Base-by-base conservation (phyloP, 1,140 invertebrate species). In the Drosophila trapezifrons region DNA sequence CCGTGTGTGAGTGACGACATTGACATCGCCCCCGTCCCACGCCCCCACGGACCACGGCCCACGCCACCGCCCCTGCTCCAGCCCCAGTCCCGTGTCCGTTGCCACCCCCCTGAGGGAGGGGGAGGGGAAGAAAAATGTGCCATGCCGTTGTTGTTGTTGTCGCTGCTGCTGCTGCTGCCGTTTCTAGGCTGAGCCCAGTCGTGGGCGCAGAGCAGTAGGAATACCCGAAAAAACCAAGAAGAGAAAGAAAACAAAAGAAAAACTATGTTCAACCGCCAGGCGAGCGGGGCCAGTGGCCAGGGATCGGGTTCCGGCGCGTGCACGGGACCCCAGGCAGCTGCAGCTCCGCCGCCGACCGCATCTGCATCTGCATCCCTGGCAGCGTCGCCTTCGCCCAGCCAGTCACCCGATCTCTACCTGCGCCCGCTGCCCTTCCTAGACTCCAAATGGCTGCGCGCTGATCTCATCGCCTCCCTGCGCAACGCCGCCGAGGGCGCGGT, bases 401-500 rank as follows among this genome's bases (percentile, higher is more conserved):
- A 63, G 10, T 62, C 78, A 3, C 54, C 71, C 37, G 91, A 92
- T 69, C 80, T 92, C 54, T 89, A 90, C 52, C 63, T 92, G 59
- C 87, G 91, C 32, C 90, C 91, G 7, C 47, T 92, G 32, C 90
- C 90, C 18, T 92, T 78, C 56, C 57, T 92, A 45, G 91, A 92
- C 56, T 59, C 65, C 13, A 92, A 92, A 73, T 92, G 91, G 91
- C 67, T 92, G 65, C 80, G 91, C 35, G 91, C 91, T 45, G 91
- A 92, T 91, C 82, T 92, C 63, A 91, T 91, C 37, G 73, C 81
- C 42, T 89, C 81, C 65, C 66, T 92, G 57, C 90, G 91, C 51
- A 90, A 90, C 55, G 62, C 70, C 27, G 76, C 80, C 60, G 80
- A 91, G 47, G 76, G 76, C 15, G 82, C 91, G 8, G 70, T 92